Evolutionary conservation across 2,888 invertebrate species (phyloP).

Genomic region (Rhodophaea formosa): DNA sequence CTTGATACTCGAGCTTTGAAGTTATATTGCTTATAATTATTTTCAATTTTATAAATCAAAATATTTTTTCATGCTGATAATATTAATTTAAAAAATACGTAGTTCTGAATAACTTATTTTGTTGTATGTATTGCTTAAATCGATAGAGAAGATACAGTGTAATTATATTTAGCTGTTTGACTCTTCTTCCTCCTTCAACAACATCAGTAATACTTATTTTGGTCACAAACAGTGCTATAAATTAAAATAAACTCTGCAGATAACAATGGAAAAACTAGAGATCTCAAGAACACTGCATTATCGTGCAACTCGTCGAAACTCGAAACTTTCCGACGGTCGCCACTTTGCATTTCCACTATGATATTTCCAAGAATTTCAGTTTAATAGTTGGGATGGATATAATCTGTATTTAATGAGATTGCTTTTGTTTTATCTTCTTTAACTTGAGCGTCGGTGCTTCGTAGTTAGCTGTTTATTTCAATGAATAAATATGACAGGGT

Average conservation of each 20-base stretch:
- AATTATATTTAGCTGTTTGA: neutral
- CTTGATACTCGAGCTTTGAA: too few species aligned
- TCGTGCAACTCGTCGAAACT: neutral
- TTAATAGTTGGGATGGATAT: constrained; percentile 10
- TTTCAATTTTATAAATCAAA: too few species aligned
- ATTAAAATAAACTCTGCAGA: neutral
- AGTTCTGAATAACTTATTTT: too few species aligned
- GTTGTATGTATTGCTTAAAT: too few species aligned
- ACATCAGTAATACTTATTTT: neutral
- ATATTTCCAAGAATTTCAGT: constrained; percentile 11
- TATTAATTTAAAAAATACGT: too few species aligned
- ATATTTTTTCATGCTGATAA: too few species aligned
- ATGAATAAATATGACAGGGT: too few species aligned
- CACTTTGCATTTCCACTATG: constrained; percentile 7
- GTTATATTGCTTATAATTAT: too few species aligned
- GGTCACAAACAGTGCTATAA: neutral
- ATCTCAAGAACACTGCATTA: constrained; percentile 9
- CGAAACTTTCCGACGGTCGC: constrained; percentile 7
- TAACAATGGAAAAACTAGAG: constrained; percentile 4
- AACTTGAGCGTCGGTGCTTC: neutral
- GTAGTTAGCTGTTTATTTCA: too few species aligned
- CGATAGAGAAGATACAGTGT: too few species aligned
- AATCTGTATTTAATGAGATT: constrained; percentile 5
- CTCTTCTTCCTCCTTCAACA: too few species aligned
- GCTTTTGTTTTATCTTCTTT: constrained; percentile 1